These are phyloP conservation scores for Atlantisia rogersi DNA, from an alignment of 2,113 vertebrate genomes.

Conservation along the genomic window DNA sequence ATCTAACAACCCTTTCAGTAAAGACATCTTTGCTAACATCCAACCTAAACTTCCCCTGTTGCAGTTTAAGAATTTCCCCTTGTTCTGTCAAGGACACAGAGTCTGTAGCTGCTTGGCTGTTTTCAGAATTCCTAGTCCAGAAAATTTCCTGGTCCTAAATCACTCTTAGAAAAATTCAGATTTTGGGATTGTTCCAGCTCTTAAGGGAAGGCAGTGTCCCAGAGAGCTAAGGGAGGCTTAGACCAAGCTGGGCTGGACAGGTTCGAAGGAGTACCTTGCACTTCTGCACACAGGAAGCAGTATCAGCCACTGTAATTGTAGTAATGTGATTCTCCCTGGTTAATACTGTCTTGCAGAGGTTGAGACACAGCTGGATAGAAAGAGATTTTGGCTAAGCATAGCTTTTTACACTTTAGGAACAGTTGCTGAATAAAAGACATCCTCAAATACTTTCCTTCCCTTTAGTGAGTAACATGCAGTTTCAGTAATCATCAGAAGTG, in stretches of 20 bases:
- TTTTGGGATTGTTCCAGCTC: background rate
- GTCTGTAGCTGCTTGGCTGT: background rate
- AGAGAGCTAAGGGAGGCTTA: background rate
- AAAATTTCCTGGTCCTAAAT: background rate
- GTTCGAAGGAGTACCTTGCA: background rate
- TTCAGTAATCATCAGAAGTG: background rate
- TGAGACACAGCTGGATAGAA: background rate
- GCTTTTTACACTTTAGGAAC: background rate
- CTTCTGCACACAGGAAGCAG: background rate
- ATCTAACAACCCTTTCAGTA: too few species aligned
- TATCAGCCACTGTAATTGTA: background rate
- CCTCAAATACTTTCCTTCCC: background rate
- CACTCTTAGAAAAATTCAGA: background rate
- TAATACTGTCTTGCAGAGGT: background rate
- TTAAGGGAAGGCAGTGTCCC: background rate
- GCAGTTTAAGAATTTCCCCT: too few species aligned
- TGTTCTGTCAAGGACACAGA: background rate
- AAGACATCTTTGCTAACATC: too few species aligned
- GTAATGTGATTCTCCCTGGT: background rate
- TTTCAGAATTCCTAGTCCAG: background rate
- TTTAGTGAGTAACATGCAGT: background rate
- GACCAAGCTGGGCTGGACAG: background rate
- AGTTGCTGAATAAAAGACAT: background rate
- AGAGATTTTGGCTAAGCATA: background rate
- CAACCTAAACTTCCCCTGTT: too few species aligned